Conservation (phyloP, 2,113 vertebrate species). For the Chaetura pelagica region DNA sequence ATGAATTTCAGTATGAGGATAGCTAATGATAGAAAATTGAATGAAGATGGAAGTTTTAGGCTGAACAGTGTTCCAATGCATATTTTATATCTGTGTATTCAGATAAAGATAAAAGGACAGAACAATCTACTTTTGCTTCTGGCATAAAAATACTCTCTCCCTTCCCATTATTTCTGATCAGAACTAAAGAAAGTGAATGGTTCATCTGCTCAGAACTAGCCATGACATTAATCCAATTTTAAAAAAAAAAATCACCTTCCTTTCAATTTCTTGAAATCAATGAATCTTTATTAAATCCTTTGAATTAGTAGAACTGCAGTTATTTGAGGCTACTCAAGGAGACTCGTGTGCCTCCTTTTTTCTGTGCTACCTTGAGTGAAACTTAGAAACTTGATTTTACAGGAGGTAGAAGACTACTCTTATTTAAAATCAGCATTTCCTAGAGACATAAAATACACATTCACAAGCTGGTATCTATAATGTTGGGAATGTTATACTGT, state of each 20-base stretch:
- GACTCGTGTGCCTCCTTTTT: neutral
- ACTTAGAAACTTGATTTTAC: neutral
- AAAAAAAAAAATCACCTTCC: neutral
- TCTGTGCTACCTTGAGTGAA: neutral
- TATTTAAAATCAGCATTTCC: neutral
- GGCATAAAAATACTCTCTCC: neutral
- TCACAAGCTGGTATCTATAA: neutral
- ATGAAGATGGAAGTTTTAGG: neutral
- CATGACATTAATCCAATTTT: neutral
- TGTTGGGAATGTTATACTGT: neutral
- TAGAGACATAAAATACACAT: neutral
- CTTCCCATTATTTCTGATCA: neutral
- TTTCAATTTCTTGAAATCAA: neutral
- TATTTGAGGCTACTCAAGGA: neutral
- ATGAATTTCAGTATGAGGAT: neutral
- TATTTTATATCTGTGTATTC: neutral
- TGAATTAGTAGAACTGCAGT: neutral
- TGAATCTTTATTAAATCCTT: neutral
- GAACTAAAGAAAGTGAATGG: neutral
- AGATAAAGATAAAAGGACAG: neutral
- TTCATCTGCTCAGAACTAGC: neutral
- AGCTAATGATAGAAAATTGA: conserved; percentile 20
- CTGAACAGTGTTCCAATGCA: neutral
- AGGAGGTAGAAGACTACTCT: neutral
- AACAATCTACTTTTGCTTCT: neutral